phyloP scores from a whole-genome alignment of 2,797 vertebrate species.

The Aplochiton taeniatus region DNA sequence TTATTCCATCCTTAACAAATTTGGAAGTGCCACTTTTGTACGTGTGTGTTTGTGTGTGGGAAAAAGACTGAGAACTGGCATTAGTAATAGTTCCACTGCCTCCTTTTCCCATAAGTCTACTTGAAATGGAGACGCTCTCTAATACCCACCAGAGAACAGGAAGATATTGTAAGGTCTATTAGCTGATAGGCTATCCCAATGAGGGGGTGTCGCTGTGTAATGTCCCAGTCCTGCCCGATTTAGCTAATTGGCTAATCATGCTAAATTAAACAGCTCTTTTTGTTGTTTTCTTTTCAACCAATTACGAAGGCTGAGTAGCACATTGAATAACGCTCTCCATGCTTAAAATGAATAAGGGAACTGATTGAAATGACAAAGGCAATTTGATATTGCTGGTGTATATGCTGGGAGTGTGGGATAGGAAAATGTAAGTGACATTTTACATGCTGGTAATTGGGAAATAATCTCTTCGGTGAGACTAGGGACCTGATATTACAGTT shows the following conservation, averaged over 20 bases:
- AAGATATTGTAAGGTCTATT: background rate
- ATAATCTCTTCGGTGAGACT: slow-evolving; percentile 50
- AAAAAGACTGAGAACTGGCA: too few species aligned
- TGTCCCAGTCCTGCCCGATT: background rate
- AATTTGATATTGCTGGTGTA: slow-evolving; percentile 11
- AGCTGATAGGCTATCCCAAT: too few species aligned
- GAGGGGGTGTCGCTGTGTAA: background rate
- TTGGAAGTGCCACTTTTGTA: too few species aligned
- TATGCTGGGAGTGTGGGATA: slow-evolving; percentile 21
- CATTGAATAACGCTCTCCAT: slow-evolving; percentile 51
- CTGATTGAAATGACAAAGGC: slow-evolving; percentile 35
- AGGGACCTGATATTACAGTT: slow-evolving; percentile 49
- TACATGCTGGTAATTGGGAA: slow-evolving; percentile 62
- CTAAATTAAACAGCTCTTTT: too few species aligned
- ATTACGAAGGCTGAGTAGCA: slow-evolving; percentile 43
- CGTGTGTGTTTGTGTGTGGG: too few species aligned
- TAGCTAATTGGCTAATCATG: slow-evolving; percentile 4
- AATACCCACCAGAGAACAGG: background rate
- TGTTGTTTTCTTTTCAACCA: background rate
- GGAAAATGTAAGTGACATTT: slow-evolving; percentile 33
- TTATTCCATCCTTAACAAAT: too few species aligned
- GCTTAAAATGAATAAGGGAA: slow-evolving; percentile 39
- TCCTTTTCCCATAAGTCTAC: too few species aligned
- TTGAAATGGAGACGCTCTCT: too few species aligned
- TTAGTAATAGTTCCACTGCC: too few species aligned